A percentile compares a stretch with the other conserved stretches of the same genome.
phyloP scores from a whole-genome alignment of 2,113 vertebrate species.

The Nothoprocta perdicaria region DNA sequence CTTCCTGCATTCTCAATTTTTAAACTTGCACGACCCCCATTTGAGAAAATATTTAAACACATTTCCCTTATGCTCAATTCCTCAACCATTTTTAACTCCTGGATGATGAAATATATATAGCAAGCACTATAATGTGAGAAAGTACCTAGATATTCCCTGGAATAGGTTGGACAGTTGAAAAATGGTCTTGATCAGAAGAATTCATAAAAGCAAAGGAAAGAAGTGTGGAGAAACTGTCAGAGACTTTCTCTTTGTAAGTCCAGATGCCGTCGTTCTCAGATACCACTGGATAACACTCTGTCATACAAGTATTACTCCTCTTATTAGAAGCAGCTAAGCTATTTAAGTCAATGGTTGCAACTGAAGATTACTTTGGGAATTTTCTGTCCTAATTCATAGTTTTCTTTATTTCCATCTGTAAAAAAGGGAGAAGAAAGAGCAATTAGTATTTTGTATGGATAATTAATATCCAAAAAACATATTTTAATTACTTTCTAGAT shows the following conservation, averaged over 20 bases:
- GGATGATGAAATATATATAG: not conserved
- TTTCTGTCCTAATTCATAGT: not conserved
- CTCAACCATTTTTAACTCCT: not conserved
- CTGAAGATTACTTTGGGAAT: not conserved
- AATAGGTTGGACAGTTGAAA: not conserved
- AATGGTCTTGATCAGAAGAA: not conserved
- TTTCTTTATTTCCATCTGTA: not conserved
- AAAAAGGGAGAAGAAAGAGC: not conserved
- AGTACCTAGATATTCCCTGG: not conserved
- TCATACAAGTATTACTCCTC: not conserved
- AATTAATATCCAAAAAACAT: not conserved
- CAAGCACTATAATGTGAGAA: not conserved
- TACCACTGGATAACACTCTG: not conserved
- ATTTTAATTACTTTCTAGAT: not conserved
- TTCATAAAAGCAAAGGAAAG: not conserved
- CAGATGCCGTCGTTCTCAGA: not conserved
- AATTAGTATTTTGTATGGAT: not conserved
- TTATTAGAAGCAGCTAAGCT: rapidly evolving
- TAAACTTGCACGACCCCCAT: not conserved
- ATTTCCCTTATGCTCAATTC: not conserved
- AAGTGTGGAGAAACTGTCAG: not conserved
- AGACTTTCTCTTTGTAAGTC: not conserved
- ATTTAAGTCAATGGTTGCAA: not conserved
- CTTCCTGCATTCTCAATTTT: not conserved
- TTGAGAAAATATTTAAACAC: not conserved